A percentile compares a stretch with the other conserved stretches of the same genome.
Conservation (phyloP, 2,797 vertebrate genomes). For the Gymnothorax reevesii region DNA sequence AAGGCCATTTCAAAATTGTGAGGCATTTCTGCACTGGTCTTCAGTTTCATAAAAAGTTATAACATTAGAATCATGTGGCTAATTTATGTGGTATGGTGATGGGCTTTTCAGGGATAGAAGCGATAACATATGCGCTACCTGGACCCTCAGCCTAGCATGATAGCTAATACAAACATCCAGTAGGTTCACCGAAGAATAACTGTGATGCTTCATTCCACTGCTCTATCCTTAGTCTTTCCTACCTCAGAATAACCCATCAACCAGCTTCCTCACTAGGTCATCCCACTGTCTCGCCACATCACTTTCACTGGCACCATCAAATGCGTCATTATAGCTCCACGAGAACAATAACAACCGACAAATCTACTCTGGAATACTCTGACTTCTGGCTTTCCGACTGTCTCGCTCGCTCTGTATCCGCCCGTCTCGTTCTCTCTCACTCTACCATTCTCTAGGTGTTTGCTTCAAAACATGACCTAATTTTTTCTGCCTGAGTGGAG, state of each 20-base stretch:
- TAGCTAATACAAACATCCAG: background rate
- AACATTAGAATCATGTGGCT: background rate
- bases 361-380: conserved; percentile 27
- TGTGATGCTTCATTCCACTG: background rate
- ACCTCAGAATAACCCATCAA: background rate
- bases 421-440: conserved; percentile 22
- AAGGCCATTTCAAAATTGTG: background rate
- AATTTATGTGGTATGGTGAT: background rate
- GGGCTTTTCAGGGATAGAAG: no score
- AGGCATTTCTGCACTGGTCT: background rate
- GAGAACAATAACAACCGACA: conserved; percentile 18
- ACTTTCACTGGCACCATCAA: conserved; percentile 3
- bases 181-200: background rate
- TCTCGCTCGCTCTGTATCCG: conserved; percentile 5
- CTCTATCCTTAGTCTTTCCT: background rate
- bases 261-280: background rate
- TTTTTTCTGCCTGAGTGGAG: conserved; percentile 60
- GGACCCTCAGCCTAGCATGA: background rate
- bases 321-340: background rate
- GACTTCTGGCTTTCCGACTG: conserved; percentile 17
- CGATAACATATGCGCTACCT: background rate
- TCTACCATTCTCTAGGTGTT: conserved; percentile 46
- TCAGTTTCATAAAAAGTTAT: background rate
- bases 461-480: conserved; percentile 59
- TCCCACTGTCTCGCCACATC: conserved; percentile 7